Base-by-base conservation (phyloP, 2,113 vertebrate species). In the Dasypus novemcinctus region DNA sequence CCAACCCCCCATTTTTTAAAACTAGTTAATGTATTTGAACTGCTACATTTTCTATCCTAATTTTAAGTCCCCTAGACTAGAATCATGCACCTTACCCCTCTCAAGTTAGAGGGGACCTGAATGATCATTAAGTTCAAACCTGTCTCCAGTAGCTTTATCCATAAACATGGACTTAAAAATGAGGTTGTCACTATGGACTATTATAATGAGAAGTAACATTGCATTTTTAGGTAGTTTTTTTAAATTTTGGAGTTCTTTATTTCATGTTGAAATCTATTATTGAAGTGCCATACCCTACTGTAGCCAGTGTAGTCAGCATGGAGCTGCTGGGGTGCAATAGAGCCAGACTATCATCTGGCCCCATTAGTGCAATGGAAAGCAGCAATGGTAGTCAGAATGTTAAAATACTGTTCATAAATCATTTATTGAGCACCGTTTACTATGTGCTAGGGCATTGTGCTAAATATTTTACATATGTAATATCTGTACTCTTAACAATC, bases 21-120 rank as follows among this genome's bases (percentile, higher is more conserved):
- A 57, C 18, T 71, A 38, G 54, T 85, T 43, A 76, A 66, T 63
- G 4, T 52, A 57, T 71, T 88, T 92, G 63, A 85, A 72, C 49
- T 29, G 11, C 29, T 76, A 69, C 52, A 17, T 41, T 86, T 94
- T 63, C 23, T n/a, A 14, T 76, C 27, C n/a, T 38, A 46, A 82
- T 86, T 94, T 82, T 72, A 88, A 92, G 79, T 66, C 57, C 88
- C 25, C 63, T 72, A 74, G 69, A 38, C 20, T 74, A 41, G 36
- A 79, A 57, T 49, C n/a, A 38, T 29, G 3, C 8, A 8, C 27
- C 25, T 23, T 27, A 7, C 7, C 61, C 61, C 21, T 38, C 68
- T n/a, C 17, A 27, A 81, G 49, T 68, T 74, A 25, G 43, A 64
- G 69, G 52, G 43, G 14, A 64, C 31, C 41, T 94, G 52, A 83